Percentiles rank a stretch among this genome's conserved stretches.
phyloP scores from a whole-genome alignment of 2,888 invertebrate genomes.

The Agelastica alni region DNA sequence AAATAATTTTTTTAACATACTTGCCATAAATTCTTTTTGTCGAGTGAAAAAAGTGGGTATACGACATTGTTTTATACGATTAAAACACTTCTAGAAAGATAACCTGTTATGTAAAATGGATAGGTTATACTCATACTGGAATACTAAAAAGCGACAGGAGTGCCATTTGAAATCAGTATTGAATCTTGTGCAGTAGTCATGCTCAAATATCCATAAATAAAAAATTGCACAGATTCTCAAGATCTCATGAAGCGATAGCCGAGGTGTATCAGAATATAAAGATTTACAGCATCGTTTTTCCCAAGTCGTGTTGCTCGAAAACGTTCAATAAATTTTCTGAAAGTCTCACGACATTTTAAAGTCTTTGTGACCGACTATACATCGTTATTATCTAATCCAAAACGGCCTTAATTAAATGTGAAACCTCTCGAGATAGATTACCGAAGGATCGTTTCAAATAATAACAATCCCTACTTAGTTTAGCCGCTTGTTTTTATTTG shows the following conservation, averaged over 20 bases:
- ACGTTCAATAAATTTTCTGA: constrained; percentile 29
- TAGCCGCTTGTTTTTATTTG: not conserved
- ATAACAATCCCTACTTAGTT: constrained; percentile 11
- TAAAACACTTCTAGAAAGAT: too few species aligned
- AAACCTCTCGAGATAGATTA: constrained; percentile 14
- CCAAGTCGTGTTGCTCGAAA: constrained; percentile 32
- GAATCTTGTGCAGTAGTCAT: constrained; percentile 27
- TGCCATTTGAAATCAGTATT: constrained; percentile 9
- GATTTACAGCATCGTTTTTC: constrained; percentile 30
- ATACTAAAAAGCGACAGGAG: too few species aligned
- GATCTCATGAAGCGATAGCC: constrained; percentile 27
- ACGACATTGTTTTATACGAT: too few species aligned
- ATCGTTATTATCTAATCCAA: constrained; percentile 25
- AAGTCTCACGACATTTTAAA: constrained; percentile 28
- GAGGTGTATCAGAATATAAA: constrained; percentile 27
- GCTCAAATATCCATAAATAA: constrained; percentile 29
- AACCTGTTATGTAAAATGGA: too few species aligned
- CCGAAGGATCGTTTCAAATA: constrained; percentile 9
- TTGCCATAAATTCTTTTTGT: too few species aligned
- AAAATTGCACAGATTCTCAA: constrained; percentile 25
- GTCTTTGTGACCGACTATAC: constrained; percentile 8
- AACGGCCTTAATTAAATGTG: constrained; percentile 23
- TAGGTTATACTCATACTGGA: too few species aligned
- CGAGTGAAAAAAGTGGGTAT: too few species aligned
- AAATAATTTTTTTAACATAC: too few species aligned